Evolutionary conservation across 35 echinoderm and acorn worm species (phyloP).

Genomic region (Ophiothrix spiculata): DNA sequence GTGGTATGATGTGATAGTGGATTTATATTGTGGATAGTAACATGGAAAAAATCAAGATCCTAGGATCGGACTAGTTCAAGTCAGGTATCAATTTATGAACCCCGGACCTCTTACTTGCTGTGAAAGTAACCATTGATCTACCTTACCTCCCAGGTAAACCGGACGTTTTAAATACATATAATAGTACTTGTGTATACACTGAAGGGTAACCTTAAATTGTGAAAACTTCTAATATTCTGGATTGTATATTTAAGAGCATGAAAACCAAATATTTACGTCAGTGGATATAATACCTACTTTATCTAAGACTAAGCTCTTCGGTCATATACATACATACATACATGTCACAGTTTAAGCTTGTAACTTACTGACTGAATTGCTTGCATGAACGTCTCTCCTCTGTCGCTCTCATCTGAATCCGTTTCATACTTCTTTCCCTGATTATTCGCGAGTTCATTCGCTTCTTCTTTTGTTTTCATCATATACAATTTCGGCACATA

Average conservation of each 20-base stretch:
- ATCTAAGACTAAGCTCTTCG: neutral
- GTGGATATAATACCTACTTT: neutral
- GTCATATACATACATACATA: neutral
- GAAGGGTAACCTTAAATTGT: no score
- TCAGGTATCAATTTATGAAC: no score
- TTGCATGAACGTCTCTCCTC: neutral
- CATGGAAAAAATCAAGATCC: no score
- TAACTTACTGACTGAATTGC: neutral
- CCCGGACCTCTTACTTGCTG: no score
- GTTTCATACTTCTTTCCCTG: neutral
- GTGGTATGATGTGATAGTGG: no score
- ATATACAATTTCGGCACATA: constrained; percentile 82
- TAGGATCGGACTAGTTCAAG: no score
- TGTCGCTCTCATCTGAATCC: neutral
- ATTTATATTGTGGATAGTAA: no score
- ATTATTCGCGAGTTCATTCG: neutral
- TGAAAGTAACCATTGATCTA: no score
- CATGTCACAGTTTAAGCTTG: neutral
- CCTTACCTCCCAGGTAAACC: no score
- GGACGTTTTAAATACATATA: no score
- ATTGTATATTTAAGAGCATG: neutral
- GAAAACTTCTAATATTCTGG: no score
- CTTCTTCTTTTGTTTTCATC: constrained; percentile 59
- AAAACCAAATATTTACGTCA: neutral
- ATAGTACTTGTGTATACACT: no score